Base-by-base conservation (phyloP, 2,113 vertebrate genomes). In the Nothocercus nigrocapillus region DNA sequence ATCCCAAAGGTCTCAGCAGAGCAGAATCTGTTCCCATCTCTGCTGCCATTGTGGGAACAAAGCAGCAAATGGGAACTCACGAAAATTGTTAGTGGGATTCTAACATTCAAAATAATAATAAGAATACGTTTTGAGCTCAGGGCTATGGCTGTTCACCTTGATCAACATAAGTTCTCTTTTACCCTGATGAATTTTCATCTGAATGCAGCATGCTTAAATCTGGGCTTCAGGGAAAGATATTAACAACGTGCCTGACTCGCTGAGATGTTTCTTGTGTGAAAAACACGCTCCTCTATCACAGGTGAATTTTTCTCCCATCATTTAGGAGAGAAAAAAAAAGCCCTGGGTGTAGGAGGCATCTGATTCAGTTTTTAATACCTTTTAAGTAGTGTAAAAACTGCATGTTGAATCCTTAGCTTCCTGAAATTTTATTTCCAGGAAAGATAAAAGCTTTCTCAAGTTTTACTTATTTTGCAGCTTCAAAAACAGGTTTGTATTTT, bases 121-220 rank as follows among this genome's bases (percentile, higher is more conserved):
- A 90, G 94, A 95, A 90, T 62, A 79, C 58, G 58, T 90, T 84
- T 78, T 62, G 90, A 96, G 88, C 92, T 95, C 82, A 90, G 77
- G 88, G 94, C 93, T 94, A 82, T 9, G 62, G 68, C 76, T 90
- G 90, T 95, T 97, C 93, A 96, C 94, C 94, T 96, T 96, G 88
- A 92, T 94, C 93, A 92, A 84, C 88, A 49, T 88, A 93, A 88
- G 53, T 72, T 94, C 85, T 68, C 85, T 90, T 96, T 73, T 69
- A 93, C 80, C 85, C 90, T 93, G 90, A 69, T 94, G 93, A 83
- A 89, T 90, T 93, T 93, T 93, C 95, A 90, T 92, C 92, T 95
- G 80, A 88, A 92, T 82, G 80, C 83, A 92, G 90, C 73, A 25
- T 58, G 77, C 54, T 95, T 93, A 94, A 94, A 96, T 82, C 62